Base-by-base conservation (phyloP, 2,797 vertebrate genomes). In the Heterohyrax brucei region DNA sequence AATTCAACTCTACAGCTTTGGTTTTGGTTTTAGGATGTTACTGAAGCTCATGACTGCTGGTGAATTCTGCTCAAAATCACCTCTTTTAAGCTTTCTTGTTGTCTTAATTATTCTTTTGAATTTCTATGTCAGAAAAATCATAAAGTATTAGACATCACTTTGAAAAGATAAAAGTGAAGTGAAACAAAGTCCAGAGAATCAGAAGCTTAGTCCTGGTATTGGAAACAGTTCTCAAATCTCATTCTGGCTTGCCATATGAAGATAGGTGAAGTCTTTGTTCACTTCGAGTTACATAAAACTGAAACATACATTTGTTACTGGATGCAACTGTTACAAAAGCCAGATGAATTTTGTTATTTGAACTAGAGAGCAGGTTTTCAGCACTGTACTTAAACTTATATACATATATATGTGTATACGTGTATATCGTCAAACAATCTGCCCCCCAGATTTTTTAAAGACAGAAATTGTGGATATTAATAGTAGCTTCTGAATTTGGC, bases 11-110 rank as follows among this genome's bases (percentile, higher is more conserved):
- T 3, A 56, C 53, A 56, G 53, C 53, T 56, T 56, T 56, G 53
- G 53, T 56, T 56, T 56, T 1, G 53, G 53, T 10, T 56, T 56
- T 13, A 14, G 53, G 76, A 61, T 46, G 70, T 96, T 95, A 80
- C 26, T 79, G 73, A 97, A 96, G 72, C 87, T 97, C 46, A 44
- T 78, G 70, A 87, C 7, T 10, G n/a, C 89, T 75, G 81, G 44
- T 81, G 64, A 92, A 85, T 93, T 95, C 92, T 62, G 91, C 83
- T 94, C 95, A 53, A 59, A 61, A 83, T 82, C 50, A 78, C 22
- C 62, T 75, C 66, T 93, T 93, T 97, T 62, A 94, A 92, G 83
- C 53, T 83, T 95, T 87, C 22, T 70, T 87, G 46, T 89, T 94
- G 66, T 83, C 90, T 64, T 84, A 82, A 39, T 79, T 62, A 70